A percentile compares a stretch with the other conserved stretches of the same genome.
These are phyloP conservation scores for Ochotona curzoniae DNA, from an alignment of 2,113 vertebrate genomes.

Conservation along the genomic window DNA sequence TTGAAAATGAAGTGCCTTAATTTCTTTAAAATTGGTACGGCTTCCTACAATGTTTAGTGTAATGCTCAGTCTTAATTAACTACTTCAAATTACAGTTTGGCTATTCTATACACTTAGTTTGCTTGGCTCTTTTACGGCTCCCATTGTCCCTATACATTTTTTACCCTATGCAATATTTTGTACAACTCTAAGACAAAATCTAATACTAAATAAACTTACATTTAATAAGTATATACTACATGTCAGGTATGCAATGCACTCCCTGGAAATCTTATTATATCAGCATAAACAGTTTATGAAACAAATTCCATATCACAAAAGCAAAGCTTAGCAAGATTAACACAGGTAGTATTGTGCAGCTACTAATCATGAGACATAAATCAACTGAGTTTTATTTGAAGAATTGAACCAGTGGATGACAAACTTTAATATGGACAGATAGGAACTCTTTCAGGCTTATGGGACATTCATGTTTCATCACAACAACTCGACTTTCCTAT, in stretches of 20 bases:
- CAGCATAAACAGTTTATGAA: not conserved
- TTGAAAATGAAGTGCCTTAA: not conserved
- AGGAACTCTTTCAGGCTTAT: conserved; percentile 28
- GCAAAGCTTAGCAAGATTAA: not conserved
- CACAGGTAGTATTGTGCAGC: not conserved
- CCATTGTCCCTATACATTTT: not conserved
- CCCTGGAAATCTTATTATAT: not conserved
- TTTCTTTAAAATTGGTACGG: not conserved
- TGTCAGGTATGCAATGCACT: not conserved
- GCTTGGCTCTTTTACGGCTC: not conserved
- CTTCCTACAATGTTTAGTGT: not conserved
- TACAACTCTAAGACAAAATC: not conserved
- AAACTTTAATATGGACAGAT: not conserved
- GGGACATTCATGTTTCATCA: not conserved
- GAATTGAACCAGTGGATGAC: not conserved
- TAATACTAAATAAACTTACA: conserved; percentile 28
- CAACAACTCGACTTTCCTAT: not conserved
- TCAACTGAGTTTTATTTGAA: not conserved
- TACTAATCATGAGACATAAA: not conserved
- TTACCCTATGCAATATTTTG: not conserved
- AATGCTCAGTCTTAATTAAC: not conserved
- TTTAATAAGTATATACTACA: not conserved
- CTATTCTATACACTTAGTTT: not conserved
- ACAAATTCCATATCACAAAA: conserved; percentile 12
- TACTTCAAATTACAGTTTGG: not conserved